Evolutionary conservation across 2,113 vertebrate genomes (phyloP), one percentile per base, ranked within the genome.

Genomic region (Urocitellus parryii): DNA sequence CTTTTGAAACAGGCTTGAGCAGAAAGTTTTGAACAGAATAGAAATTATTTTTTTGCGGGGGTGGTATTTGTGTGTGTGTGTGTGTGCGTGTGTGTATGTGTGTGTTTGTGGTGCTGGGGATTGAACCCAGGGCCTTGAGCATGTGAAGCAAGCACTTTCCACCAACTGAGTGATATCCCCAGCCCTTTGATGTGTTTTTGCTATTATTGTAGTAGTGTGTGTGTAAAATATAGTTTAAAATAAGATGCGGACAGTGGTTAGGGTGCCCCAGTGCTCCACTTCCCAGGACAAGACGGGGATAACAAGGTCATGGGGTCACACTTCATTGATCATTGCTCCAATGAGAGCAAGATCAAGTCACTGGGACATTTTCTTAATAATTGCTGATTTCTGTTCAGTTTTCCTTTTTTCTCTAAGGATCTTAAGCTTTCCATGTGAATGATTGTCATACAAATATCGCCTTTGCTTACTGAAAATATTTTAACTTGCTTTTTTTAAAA

Each of bases 401-500:
- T 2, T 92, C 22, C 48, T 8, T 34, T 88, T 83, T 37, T 39
- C 8, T 53, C 37, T 88, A 70, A 81, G 70, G 25, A 53, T 37
- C 16, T 82, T 74, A 79, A 89, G 56, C 10, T n/a, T 82, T 84
- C 68, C 56, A 2, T 77, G 70, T 77, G 48, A 82, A 83, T 79
- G 37, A 3, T 32, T 85, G 20, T 58, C 17, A 39, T 51, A 37
- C 45, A 3, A 91, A 76, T 29, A 37, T 4, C 56, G 2, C 20
- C 89, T 84, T 91, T 68, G 53, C 16, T 67, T 72, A 56, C 53
- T 61, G 88, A 27, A 88, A 81, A 1, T 91, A 51, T 89, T 96
- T 98, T 95, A 76, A 94, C 73, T 97, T 89, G 32, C 48, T 94
- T 97, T 97, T 87, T 79, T 45, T 9, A 88, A 17, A 91, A 91